Conservation (phyloP, 2,797 vertebrate species). For the Pseudochirops corinnae region DNA sequence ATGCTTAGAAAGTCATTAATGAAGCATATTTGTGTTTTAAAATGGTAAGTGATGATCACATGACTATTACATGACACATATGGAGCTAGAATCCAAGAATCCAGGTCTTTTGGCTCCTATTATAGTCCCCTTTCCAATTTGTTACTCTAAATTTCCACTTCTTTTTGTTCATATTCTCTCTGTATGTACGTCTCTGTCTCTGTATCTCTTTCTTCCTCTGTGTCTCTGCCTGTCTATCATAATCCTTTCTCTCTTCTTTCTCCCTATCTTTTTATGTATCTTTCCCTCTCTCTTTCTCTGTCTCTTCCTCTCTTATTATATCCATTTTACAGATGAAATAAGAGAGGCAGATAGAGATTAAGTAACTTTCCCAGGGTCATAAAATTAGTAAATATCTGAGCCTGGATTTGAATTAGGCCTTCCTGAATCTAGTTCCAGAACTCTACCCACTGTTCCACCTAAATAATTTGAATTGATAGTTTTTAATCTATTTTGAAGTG, state of each 20-base stretch:
- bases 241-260: neutral
- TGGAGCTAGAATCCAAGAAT: neutral
- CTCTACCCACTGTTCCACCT: neutral
- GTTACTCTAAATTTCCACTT: neutral
- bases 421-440: neutral
- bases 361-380: neutral
- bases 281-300: neutral
- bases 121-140: neutral
- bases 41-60: neutral
- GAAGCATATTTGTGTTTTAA: neutral
- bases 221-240: neutral
- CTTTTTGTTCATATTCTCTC: neutral
- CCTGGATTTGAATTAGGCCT: neutral
- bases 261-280: neutral
- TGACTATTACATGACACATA: neutral
- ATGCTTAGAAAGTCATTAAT: neutral
- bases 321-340: neutral
- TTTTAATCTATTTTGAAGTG: neutral
- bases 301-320: neutral
- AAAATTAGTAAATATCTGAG: neutral
- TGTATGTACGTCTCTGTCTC: neutral
- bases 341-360: neutral
- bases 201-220: neutral
- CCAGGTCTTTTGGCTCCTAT: neutral
- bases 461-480: neutral